Conservation (phyloP, 2,797 vertebrate genomes). For the Acanthurus leucopareius region DNA sequence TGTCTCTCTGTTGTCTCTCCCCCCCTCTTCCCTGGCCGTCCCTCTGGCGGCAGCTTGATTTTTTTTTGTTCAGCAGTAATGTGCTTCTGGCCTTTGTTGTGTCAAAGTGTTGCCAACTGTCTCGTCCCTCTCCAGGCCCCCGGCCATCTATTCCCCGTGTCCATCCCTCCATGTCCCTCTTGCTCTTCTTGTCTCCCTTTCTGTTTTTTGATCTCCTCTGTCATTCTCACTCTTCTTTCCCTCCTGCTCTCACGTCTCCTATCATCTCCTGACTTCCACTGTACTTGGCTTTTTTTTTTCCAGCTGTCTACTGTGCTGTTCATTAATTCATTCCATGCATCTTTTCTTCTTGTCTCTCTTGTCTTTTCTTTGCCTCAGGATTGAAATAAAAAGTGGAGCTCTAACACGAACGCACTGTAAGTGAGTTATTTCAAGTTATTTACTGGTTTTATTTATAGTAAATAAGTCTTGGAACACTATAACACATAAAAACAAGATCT, state of each 20-base stretch:
- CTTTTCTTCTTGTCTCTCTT: neutral
- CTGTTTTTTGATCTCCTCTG: constrained; percentile 41
- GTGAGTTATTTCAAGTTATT: neutral
- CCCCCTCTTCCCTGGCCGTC: constrained; percentile 41
- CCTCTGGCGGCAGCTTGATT: constrained; percentile 30
- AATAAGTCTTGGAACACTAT: constrained; percentile 20
- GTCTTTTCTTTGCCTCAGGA: neutral
- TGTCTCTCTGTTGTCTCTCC: constrained; percentile 35
- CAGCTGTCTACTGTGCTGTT: neutral
- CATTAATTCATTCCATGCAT: constrained; percentile 13
- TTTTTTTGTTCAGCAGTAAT: constrained; percentile 39
- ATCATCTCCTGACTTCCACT: constrained; percentile 14
- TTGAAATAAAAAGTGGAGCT: neutral
- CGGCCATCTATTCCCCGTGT: constrained; percentile 35
- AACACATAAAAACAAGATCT: neutral
- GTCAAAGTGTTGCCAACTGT: constrained; percentile 65
- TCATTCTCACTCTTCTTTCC: constrained; percentile 12
- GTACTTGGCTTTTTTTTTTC: constrained; percentile 7
- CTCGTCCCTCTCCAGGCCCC: constrained; percentile 45
- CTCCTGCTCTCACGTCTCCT: neutral
- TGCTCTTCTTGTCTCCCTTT: constrained; percentile 25
- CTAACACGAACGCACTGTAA: neutral
- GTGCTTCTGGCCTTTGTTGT: constrained; percentile 62
- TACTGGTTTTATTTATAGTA: neutral
- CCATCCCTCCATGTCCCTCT: constrained; percentile 36